Evolutionary conservation across 64 coral and sea anemone genomes (phyloP).

Genomic region (Pocillopora damicornis): DNA sequence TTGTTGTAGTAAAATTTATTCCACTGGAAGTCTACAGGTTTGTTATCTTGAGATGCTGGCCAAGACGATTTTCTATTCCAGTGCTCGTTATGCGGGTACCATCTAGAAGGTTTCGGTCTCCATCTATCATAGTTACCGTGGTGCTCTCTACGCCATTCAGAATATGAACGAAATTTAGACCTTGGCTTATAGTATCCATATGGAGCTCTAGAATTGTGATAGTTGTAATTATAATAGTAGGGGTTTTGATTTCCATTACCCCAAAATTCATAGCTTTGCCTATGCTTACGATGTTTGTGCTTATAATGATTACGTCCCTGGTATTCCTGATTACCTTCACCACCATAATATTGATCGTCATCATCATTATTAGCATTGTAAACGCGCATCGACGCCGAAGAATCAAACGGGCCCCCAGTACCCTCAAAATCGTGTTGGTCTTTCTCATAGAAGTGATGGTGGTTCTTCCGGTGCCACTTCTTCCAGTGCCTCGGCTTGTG

Average conservation of each 20-base stretch:
- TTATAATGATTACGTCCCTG: conserved; percentile 10
- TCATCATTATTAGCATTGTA: neutral
- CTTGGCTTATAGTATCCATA: neutral
- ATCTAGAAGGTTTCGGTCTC: neutral
- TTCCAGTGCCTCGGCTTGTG: conserved; percentile 1
- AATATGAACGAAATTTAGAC: neutral
- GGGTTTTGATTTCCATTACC: conserved; percentile 8
- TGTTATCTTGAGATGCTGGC: neutral
- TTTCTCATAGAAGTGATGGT: conserved; percentile 2
- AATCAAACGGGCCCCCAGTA: conserved; percentile 10
- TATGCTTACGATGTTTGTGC: conserved; percentile 14
- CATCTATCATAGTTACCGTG: neutral
- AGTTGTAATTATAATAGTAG: conserved; percentile 18
- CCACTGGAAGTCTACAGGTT: neutral
- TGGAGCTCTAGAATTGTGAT: neutral
- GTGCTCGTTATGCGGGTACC: neutral
- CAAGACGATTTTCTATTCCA: neutral
- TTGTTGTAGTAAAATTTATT: neutral
- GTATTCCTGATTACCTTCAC: conserved; percentile 16
- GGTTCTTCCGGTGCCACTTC: neutral
- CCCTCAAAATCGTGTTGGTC: neutral
- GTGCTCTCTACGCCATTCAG: neutral
- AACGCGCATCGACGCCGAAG: neutral
- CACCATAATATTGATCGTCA: conserved; percentile 21
- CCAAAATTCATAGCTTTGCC: conserved; percentile 38